Evolutionary conservation across 23 tunicate species (phyloP), one percentile per base, ranked within the genome.

Genomic region (Corella eumyota): DNA sequence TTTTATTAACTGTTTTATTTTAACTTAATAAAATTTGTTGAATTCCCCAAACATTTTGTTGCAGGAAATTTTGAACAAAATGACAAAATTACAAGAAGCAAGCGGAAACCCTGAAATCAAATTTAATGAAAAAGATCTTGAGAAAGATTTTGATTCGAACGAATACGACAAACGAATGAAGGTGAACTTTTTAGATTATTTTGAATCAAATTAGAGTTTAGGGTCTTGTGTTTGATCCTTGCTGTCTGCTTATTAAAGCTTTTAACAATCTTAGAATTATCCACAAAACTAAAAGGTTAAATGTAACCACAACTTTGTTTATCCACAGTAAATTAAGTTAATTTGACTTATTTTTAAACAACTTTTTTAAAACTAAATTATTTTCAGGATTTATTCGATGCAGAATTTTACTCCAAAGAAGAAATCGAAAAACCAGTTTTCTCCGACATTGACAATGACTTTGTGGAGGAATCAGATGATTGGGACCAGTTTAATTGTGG

Each of bases 91-190:
- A 46, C 62, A 72, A 60, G 73, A 65, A 66, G 95, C 95, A 9
- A 56, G 85, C 9, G 95, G 95, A 36, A 77, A 77, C 56, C 59
- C 75, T 30, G 95, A 85, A 50, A 50, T 85, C 40, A 37, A 62
- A 22, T 85, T 85, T 47, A 33, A 59, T 25, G 75, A 72, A 13
- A 27, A 55, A 3, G 95, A 85, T 45, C 19, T 85, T 4, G 74
- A 77, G 28, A 75, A 40, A 0, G 95, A 85, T 38, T 85, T 85
- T 65, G 69, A 85, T 77, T 68, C 77, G 2, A 69, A 58, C 7
- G 59, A 85, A 30, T 54, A 85, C 52, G 95, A 85, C 50, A 44
- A 77, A 66, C 59, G 95, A 66, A 85, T 85, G 95, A 60, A 85
- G 73, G 94, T 84, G 30, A 66, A 28, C 22, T 20, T 40, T 11